Evolutionary conservation across 2,113 vertebrate species (phyloP).

Genomic region (Chinchilla lanigera): DNA sequence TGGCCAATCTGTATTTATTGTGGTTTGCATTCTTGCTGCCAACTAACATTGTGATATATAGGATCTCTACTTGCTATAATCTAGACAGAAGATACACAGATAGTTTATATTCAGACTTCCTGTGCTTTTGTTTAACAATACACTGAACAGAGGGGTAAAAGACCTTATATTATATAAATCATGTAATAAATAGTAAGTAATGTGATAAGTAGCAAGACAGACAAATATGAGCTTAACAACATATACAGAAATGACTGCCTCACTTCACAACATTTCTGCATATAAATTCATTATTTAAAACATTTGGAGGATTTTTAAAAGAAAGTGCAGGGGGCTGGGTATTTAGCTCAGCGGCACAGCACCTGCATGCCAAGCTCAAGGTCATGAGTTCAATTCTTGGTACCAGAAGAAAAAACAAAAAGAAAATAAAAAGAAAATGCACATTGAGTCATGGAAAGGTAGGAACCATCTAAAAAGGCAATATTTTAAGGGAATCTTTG

Average conservation of each 20-base stretch:
- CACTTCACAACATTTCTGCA: not conserved
- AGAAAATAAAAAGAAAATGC: slow-evolving; percentile 12
- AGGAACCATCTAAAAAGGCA: not conserved
- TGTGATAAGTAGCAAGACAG: slow-evolving; percentile 11
- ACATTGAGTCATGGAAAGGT: slow-evolving; percentile 29
- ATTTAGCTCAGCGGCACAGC: no score
- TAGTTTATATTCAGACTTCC: not conserved
- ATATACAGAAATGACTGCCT: not conserved
- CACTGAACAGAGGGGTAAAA: not conserved
- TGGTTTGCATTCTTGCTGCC: slow-evolving; percentile 15
- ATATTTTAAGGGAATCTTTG: not conserved
- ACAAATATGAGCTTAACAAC: not conserved
- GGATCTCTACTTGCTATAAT: slow-evolving; percentile 22
- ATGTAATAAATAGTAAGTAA: not conserved
- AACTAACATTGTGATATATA: slow-evolving; percentile 40
- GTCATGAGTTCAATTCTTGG: no score
- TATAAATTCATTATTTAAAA: slow-evolving; percentile 15
- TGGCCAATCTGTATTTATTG: slow-evolving; percentile 27
- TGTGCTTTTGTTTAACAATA: slow-evolving; percentile 38
- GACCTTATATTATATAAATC: not conserved
- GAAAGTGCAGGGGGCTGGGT: no score
- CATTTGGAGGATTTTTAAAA: not conserved
- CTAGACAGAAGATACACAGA: not conserved
- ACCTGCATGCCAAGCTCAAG: no score
- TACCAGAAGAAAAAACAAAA: no score